phyloP scores from a whole-genome alignment of 2,797 vertebrate genomes.

The Chiropotes sagulatus region DNA sequence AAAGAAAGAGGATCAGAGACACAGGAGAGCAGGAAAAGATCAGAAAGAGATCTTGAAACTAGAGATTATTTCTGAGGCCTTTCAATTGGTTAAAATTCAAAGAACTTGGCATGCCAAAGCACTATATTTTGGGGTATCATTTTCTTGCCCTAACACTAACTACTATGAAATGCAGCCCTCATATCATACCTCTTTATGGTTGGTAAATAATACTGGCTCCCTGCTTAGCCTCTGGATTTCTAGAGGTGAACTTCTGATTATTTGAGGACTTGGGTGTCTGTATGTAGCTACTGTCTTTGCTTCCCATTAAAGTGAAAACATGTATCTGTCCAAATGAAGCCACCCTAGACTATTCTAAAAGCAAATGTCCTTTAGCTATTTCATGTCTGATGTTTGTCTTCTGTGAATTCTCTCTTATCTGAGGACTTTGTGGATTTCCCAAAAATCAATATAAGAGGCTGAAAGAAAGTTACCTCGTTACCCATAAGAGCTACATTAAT shows the following conservation, averaged over 20 bases:
- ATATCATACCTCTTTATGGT: neutral
- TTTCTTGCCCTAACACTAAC: neutral
- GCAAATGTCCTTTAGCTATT: constrained; percentile 79
- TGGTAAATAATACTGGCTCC: neutral
- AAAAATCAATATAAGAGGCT: constrained; percentile 76
- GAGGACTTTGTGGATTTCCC: constrained; percentile 73
- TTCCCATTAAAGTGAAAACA: constrained; percentile 64
- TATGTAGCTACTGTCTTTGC: neutral
- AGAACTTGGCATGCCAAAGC: neutral
- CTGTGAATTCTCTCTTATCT: constrained; percentile 75
- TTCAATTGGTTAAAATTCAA: neutral
- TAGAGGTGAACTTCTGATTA: neutral
- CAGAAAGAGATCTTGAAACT: neutral
- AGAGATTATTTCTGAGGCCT: neutral
- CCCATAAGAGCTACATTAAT: constrained; percentile 8
- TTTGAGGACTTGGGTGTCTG: neutral
- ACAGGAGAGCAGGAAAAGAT: neutral
- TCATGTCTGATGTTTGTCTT: constrained; percentile 78
- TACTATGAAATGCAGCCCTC: neutral
- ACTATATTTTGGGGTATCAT: neutral
- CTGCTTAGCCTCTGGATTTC: neutral
- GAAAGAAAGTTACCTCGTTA: constrained; percentile 62
- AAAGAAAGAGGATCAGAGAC: neutral
- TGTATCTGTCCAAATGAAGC: constrained; percentile 75
- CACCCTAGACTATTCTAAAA: constrained; percentile 67